These are phyloP conservation scores for Protobothrops mucrosquamatus DNA, from an alignment of 2,113 vertebrate species.

Conservation along the genomic window DNA sequence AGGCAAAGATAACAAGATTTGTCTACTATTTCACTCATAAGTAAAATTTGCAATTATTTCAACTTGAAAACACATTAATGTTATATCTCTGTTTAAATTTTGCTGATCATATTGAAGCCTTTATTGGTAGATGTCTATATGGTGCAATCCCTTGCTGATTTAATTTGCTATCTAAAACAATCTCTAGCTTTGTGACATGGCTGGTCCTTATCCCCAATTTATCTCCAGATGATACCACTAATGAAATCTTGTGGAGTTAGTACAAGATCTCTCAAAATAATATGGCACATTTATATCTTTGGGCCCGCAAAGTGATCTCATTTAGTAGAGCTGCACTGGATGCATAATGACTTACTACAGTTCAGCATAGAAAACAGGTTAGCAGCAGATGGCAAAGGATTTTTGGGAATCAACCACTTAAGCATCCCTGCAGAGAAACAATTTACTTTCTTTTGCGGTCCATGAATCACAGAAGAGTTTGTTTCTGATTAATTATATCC, in stretches of 20 bases:
- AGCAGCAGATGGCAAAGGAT: background rate
- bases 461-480: background rate
- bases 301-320: background rate
- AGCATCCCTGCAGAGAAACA: background rate
- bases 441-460: background rate
- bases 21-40: background rate
- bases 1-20: background rate
- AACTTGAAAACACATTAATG: background rate
- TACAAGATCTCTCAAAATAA: background rate
- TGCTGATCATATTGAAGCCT: background rate
- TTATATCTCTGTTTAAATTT: too few species aligned
- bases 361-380: background rate
- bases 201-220: background rate
- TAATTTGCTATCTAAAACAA: background rate
- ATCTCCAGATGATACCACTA: background rate
- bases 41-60: background rate
- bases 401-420: background rate
- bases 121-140: background rate
- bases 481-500: background rate
- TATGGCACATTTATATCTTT: background rate
- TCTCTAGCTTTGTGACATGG: background rate
- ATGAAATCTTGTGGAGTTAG: background rate
- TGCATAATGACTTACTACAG: background rate
- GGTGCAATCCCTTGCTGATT: background rate
- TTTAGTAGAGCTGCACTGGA: background rate